These are phyloP conservation scores for Allolobophora icterica DNA, from an alignment of 2,888 invertebrate genomes.

Conservation along the genomic window DNA sequence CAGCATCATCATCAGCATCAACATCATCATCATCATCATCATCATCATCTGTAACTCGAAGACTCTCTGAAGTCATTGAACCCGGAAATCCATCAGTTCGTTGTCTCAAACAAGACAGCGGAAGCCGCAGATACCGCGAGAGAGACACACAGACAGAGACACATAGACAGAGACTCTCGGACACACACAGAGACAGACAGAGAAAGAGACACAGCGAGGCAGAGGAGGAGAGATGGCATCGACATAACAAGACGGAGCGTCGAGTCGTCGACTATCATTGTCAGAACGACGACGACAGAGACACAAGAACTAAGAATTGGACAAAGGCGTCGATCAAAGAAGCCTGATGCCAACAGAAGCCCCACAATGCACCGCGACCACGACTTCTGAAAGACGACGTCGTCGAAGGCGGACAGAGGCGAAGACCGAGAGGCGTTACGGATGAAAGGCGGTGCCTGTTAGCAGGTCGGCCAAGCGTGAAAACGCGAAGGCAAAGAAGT, in stretches of 20 bases:
- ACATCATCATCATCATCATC: too few relatives aligned
- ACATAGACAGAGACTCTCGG: background rate
- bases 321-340: conserved; percentile 17
- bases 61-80: too few relatives aligned
- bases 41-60: too few relatives aligned
- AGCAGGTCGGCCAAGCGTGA: background rate
- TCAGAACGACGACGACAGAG: background rate
- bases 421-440: background rate
- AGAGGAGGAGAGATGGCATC: background rate
- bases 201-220: background rate
- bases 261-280: background rate
- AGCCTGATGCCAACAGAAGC: conserved; percentile 11
- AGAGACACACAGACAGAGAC: background rate
- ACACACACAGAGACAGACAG: background rate
- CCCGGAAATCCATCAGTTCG: too few relatives aligned
- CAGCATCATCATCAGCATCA: too few relatives aligned
- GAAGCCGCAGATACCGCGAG: background rate
- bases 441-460: background rate
- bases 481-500: too few relatives aligned
- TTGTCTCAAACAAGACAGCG: too few relatives aligned
- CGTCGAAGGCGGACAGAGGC: background rate
- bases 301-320: background rate
- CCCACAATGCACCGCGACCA: conserved; percentile 4
- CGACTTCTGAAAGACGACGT: background rate
- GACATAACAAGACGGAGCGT: background rate